A percentile compares a stretch with the other conserved stretches of the same genome.
These are phyloP conservation scores for Tachina lurida DNA, from an alignment of 2,888 invertebrate species.

Conservation along the genomic window DNA sequence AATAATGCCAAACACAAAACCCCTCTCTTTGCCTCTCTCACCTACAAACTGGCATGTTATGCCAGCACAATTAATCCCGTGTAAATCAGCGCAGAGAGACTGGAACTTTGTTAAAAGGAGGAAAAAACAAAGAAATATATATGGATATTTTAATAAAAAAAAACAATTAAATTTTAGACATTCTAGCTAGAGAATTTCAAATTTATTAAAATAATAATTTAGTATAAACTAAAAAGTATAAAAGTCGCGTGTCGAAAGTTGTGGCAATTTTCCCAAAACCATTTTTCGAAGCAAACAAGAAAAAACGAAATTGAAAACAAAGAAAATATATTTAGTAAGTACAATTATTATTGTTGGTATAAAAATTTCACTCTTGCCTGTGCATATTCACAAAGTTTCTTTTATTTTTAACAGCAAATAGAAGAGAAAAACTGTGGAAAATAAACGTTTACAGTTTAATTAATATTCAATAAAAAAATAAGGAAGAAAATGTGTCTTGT, in stretches of 20 bases:
- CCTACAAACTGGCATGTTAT: too few relatives aligned
- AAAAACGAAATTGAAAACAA: slow-evolving; percentile 57
- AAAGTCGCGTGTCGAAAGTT: not conserved
- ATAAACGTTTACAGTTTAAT: not conserved
- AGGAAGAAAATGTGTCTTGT: not conserved
- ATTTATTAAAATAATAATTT: not conserved
- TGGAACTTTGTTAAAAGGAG: slow-evolving; percentile 43
- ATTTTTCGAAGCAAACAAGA: not conserved
- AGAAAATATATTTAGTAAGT: slow-evolving; percentile 57
- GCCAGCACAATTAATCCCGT: too few relatives aligned
- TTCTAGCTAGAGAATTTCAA: slow-evolving; percentile 19
- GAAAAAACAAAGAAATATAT: slow-evolving; percentile 59
- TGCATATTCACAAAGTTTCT: slow-evolving; percentile 2
- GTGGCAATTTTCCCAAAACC: slow-evolving; percentile 7
- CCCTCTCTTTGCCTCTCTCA: too few relatives aligned
- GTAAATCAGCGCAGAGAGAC: too few relatives aligned
- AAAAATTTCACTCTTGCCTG: slow-evolving; percentile 47
- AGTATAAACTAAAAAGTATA: slow-evolving; percentile 10
- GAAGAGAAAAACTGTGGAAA: not conserved
- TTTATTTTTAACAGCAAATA: slow-evolving; percentile 2
- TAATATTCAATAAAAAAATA: slow-evolving; percentile 7
- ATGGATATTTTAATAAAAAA: slow-evolving; percentile 13
- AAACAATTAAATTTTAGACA: slow-evolving; percentile 12
- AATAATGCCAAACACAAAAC: too few relatives aligned
- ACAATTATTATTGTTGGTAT: slow-evolving; percentile 37